These are phyloP conservation scores for Tringa solitaria DNA, from an alignment of 2,113 vertebrate genomes.

Conservation along the genomic window DNA sequence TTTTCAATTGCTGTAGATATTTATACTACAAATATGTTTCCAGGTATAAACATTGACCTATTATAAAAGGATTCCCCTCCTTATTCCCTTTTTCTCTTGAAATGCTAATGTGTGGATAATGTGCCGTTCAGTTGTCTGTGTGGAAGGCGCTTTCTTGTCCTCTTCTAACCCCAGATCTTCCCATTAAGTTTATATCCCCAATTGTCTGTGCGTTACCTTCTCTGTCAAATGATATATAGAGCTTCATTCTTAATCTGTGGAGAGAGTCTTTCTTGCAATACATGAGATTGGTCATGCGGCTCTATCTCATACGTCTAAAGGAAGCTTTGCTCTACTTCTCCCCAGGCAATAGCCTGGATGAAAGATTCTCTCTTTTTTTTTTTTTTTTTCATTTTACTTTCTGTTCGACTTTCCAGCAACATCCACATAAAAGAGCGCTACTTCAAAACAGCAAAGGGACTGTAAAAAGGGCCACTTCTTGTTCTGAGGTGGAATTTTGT, in stretches of 20 bases:
- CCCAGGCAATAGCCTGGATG: slow-evolving; percentile 1
- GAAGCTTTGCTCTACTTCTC: slow-evolving; percentile 41
- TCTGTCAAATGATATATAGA: slow-evolving; percentile 46
- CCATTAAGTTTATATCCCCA: slow-evolving; percentile 47
- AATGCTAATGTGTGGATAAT: slow-evolving; percentile 50
- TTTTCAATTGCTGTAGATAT: neutral
- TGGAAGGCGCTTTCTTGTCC: slow-evolving; percentile 34
- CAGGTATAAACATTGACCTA: slow-evolving; percentile 29
- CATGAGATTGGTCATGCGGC: neutral
- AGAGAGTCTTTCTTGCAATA: neutral
- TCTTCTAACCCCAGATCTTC: slow-evolving; percentile 53
- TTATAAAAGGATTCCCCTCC: slow-evolving; percentile 23
- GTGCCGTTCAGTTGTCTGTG: neutral
- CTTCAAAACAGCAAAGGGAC: neutral
- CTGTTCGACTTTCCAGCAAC: neutral
- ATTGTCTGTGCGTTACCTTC: slow-evolving; percentile 43
- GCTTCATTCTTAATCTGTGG: slow-evolving; percentile 23
- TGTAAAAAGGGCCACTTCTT: neutral
- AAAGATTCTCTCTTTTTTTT: neutral
- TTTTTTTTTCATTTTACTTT: neutral
- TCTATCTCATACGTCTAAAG: slow-evolving; percentile 5
- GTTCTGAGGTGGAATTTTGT: neutral
- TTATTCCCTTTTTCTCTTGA: slow-evolving; percentile 35
- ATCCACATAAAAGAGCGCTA: neutral
- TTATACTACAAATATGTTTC: slow-evolving; percentile 13